A percentile compares a stretch with the other conserved stretches of the same genome.
These are phyloP conservation scores for Eurystomus gularis DNA, from an alignment of 2,113 vertebrate species.

Conservation along the genomic window DNA sequence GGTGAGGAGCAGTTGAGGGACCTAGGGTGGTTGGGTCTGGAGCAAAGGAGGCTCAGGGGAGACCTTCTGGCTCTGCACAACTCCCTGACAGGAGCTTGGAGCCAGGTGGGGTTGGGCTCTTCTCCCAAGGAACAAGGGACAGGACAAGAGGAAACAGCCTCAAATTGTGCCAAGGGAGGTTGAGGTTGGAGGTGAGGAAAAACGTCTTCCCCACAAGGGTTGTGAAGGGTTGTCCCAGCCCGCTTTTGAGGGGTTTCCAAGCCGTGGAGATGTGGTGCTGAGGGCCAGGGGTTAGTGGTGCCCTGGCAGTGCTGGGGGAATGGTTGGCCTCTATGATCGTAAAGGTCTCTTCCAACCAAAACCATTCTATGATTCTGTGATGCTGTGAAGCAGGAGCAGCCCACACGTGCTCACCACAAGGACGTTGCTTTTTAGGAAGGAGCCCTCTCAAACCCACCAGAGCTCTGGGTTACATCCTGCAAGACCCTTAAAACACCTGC, in stretches of 20 bases:
- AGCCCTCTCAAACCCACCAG: background rate
- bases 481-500: background rate
- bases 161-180: background rate
- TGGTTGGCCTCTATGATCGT: background rate
- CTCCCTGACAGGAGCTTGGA: too few relatives aligned
- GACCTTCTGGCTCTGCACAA: too few relatives aligned
- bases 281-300: background rate
- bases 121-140: too few relatives aligned
- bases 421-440: background rate
- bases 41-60: too few relatives aligned
- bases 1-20: background rate
- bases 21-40: background rate
- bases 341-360: background rate
- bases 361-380: background rate
- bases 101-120: too few relatives aligned
- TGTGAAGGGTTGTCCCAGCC: background rate
- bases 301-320: background rate
- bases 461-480: rapidly evolving
- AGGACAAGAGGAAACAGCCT: background rate
- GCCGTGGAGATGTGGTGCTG: background rate
- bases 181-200: background rate
- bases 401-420: rapidly evolving
- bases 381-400: background rate
- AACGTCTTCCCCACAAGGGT: background rate
- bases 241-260: background rate